Base-by-base conservation (phyloP, 1,140 invertebrate species). In the Dermatophagoides farinae region DNA sequence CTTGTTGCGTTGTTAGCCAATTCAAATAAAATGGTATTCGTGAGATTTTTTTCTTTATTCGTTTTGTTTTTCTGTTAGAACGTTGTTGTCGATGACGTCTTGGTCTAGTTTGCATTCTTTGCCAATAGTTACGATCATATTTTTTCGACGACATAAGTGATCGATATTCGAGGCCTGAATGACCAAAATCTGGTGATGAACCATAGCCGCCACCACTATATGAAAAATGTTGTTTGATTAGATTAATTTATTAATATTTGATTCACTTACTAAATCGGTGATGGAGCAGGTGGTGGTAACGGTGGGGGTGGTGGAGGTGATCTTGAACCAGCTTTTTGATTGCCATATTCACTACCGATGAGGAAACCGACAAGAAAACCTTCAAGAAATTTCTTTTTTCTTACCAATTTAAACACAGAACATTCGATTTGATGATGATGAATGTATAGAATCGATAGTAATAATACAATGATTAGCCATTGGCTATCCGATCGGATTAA, bases 361-460 rank as follows among this genome's bases (percentile, higher is more conserved):
- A 55, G 53, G 23, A 55, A 55, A 14, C 53, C 53, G 12, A 55
- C 53, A 14, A 55, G 22, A 23, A 55, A 55, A 44, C 53, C 53
- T 40, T 55, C 53, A 14, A 55, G 14, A 44, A 55, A 55, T 23
- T 55, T 55, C 23, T 55, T 55, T 23, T 55, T 55, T 16, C 23
- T 43, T 6, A 55, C 23, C 14, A 55, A 20, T 44, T 55, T 55
- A 23, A 55, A 55, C n/a, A 55, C 22, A 31, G 31, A 20, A 44
- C 53, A 55, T 44, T 55, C 53, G 25, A 55, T 55, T 20, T 14
- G 14, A 55, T 39, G 53, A 4, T 44, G 11, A 55, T 2, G 46
- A 47, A 23, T 18, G 6, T 47, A 4, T 23, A 23, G 46, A 18
- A 23, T 20, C 6, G 46, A 23, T 47, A 44, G 4, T 52, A 16